Conservation (phyloP, 2,113 vertebrate species). For the Puffinus mauretanicus region DNA sequence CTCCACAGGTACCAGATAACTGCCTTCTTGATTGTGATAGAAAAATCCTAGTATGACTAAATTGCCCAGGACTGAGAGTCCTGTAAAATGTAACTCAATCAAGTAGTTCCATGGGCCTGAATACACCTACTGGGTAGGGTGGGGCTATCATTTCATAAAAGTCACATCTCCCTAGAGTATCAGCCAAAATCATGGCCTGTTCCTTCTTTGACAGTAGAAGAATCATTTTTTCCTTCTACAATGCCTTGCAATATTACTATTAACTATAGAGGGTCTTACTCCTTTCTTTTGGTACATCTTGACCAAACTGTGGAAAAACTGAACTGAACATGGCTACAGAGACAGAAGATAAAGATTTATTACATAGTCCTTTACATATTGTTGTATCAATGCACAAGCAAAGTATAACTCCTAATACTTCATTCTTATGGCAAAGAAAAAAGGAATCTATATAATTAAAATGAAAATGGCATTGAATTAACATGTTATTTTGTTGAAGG, state of each 20-base stretch:
- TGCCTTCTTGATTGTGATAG: background rate
- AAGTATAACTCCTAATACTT: background rate
- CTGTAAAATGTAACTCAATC: background rate
- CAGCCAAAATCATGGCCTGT: background rate
- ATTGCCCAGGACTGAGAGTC: background rate
- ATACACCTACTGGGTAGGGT: background rate
- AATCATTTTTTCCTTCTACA: background rate
- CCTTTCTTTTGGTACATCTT: background rate
- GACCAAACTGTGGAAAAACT: background rate
- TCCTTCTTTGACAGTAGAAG: background rate
- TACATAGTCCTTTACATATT: background rate
- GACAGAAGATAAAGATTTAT: background rate
- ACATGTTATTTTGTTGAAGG: conserved; percentile 52
- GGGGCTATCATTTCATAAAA: background rate
- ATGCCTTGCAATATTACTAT: background rate
- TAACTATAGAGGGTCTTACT: background rate
- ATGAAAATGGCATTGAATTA: conserved; percentile 66
- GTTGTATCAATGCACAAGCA: background rate
- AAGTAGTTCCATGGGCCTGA: background rate
- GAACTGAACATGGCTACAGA: background rate
- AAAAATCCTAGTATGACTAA: background rate
- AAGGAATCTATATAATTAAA: background rate
- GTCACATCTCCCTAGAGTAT: background rate
- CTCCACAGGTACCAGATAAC: background rate
- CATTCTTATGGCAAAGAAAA: conserved; percentile 33